A percentile compares a stretch with the other conserved stretches of the same genome.
These are phyloP conservation scores for Brachylomia viminalis DNA, from an alignment of 2,888 invertebrate genomes.

Conservation along the genomic window DNA sequence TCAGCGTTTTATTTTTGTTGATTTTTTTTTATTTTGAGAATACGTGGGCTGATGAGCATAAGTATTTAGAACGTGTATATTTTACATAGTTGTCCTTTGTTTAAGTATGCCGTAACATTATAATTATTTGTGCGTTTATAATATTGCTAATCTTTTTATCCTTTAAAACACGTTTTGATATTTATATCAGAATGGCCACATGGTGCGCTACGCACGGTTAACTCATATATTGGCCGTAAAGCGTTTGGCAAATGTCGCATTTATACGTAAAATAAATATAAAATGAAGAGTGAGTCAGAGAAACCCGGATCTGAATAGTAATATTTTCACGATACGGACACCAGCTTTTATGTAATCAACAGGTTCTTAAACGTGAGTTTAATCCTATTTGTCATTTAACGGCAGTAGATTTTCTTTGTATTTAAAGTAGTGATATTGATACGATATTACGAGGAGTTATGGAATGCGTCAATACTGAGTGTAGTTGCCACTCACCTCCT, in stretches of 20 bases:
- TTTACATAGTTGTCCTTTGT: constrained; percentile 17
- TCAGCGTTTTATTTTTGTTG: neutral
- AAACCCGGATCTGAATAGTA: constrained; percentile 80
- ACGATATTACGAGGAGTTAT: constrained; percentile 33
- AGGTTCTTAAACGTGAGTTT: constrained; percentile 59
- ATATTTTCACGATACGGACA: constrained; percentile 77
- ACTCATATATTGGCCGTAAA: constrained; percentile 30
- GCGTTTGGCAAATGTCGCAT: constrained; percentile 59
- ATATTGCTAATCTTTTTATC: constrained; percentile 28
- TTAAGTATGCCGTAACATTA: constrained; percentile 34
- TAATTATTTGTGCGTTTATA: constrained; percentile 31
- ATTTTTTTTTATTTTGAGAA: neutral
- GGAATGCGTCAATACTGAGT: constrained; percentile 1
- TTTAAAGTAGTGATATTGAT: constrained; percentile 40
- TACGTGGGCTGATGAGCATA: neutral
- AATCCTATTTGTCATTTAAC: constrained; percentile 67
- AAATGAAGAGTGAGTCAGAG: constrained; percentile 73
- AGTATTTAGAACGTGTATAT: constrained; percentile 48
- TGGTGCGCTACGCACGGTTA: constrained; percentile 3
- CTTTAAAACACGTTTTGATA: constrained; percentile 36
- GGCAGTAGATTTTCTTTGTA: constrained; percentile 48
- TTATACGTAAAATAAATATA: constrained; percentile 63
- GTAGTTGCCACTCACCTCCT: neutral
- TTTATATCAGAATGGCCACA: constrained; percentile 16
- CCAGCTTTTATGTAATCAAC: constrained; percentile 76